A percentile compares a stretch with the other conserved stretches of the same genome.
Evolutionary conservation across 2,888 invertebrate species (phyloP).

Genomic region (Hartigia nigra): DNA sequence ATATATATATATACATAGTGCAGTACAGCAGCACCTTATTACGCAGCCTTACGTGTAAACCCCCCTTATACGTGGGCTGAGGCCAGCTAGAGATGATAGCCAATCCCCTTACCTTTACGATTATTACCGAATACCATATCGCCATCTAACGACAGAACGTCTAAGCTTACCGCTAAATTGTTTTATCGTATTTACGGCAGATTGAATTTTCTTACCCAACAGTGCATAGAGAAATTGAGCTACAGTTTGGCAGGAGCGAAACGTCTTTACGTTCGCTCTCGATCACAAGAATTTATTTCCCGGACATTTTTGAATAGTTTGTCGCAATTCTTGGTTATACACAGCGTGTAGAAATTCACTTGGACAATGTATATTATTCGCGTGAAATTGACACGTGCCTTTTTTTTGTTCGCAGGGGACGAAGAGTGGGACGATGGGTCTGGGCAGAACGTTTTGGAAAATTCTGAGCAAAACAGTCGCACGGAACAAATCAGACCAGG

Average conservation of each 20-base stretch:
- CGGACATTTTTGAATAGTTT: too few species aligned
- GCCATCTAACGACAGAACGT: constrained; percentile 25
- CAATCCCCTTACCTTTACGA: constrained; percentile 57
- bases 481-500: constrained; percentile 20
- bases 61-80: constrained; percentile 4
- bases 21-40: background rate
- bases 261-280: too few species aligned
- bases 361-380: too few species aligned
- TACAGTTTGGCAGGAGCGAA: too few species aligned
- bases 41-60: background rate
- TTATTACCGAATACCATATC: constrained; percentile 41
- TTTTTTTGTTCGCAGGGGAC: constrained; percentile 44
- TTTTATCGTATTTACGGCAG: constrained; percentile 53
- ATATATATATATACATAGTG: too few species aligned
- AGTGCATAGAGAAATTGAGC: constrained; percentile 18
- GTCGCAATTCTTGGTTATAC: background rate
- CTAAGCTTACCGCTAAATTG: constrained; percentile 48
- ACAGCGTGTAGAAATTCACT: too few species aligned
- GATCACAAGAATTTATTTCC: background rate
- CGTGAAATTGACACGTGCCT: background rate
- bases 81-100: constrained; percentile 43
- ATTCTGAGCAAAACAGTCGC: constrained; percentile 51
- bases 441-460: constrained; percentile 51
- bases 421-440: constrained; percentile 58
- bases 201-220: constrained; percentile 45